Base-by-base conservation (phyloP, 2,888 invertebrate genomes). In the Caenorhabditis macrosperma region DNA sequence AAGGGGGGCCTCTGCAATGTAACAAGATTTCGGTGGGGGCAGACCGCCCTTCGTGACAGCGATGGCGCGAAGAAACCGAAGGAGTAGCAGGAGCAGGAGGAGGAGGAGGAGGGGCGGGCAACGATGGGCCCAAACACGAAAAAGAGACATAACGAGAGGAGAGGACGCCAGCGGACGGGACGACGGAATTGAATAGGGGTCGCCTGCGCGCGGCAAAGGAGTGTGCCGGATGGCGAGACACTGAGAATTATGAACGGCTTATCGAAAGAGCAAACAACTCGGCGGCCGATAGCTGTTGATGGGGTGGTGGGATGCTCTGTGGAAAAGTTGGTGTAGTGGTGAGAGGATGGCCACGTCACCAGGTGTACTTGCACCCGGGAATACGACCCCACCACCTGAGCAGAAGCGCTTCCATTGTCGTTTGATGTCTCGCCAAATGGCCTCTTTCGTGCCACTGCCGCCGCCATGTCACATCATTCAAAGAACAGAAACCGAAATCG, bases 241-340 rank as follows among this genome's bases (percentile, higher is more conserved):
- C 52, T 61, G 71, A 72, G 72, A 72, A 41, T 50, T 75, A 61
- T 66, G 75, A 75, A 75, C 75, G 75, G 75, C 75, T 75, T 75
- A 75, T 75, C 75, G 67, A 75, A 75, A 67, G 67, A 75, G 67
- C 67, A 67, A 75, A 75, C 67, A 75, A 67, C 52, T 60, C 66
- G 64, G 44, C 59, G 50, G 55, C 28, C 33, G 33, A 44, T 50
- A 22, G 20, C 44, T 55, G 71, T 55, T 63, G 72, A 63, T 54
- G 63, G 48, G 48, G 46, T 24, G 54, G 60, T 20, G 57, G 55
- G 60, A 61, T n/a, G 38, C 30, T 71, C 33, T 26, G 71, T 48
- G 69, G 52, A 41, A 57, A 48, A 24, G 24, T 22, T 33, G 57
- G 57, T 57, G 57, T 57, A 28, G 33, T 66, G 41, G 38, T 35